phyloP scores from a whole-genome alignment of 2,888 invertebrate genomes.

The Oxycera nigricornis region DNA sequence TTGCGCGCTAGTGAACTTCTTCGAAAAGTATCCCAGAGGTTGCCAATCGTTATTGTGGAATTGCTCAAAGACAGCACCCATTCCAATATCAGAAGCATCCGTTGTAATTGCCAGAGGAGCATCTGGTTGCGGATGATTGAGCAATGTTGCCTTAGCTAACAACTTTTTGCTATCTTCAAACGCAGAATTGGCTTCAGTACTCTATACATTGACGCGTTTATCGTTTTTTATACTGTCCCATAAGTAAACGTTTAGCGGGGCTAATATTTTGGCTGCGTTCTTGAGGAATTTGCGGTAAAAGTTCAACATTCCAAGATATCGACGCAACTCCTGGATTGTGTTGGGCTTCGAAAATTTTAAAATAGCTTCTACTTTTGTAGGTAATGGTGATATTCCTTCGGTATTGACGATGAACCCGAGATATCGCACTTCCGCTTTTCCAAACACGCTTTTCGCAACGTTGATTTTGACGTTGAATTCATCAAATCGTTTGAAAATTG shows the following conservation, averaged over 20 bases:
- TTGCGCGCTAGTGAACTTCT: too few species aligned
- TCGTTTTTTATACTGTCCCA: constrained; percentile 6
- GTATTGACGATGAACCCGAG: constrained; percentile 29
- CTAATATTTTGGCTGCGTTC: not conserved
- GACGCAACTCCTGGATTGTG: not conserved
- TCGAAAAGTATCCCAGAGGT: too few species aligned
- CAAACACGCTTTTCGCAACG: not conserved
- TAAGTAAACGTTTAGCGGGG: not conserved
- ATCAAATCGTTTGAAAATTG: constrained; percentile 47
- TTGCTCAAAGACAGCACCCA: too few species aligned
- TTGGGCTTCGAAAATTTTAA: not conserved
- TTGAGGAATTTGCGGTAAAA: constrained; percentile 46
- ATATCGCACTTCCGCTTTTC: constrained; percentile 6
- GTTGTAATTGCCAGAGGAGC: too few species aligned
- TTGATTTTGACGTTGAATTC: not conserved
- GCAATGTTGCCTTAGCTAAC: too few species aligned
- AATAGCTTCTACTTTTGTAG: constrained; percentile 23
- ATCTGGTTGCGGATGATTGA: too few species aligned
- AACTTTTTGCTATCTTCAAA: too few species aligned
- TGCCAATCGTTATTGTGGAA: too few species aligned
- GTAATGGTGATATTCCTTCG: constrained; percentile 44
- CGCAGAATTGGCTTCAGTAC: too few species aligned
- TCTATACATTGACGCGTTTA: too few species aligned
- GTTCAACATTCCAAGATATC: constrained; percentile 39
- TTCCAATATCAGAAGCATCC: too few species aligned